Percentiles rank a stretch among this genome's conserved stretches.
Evolutionary conservation across 2,888 invertebrate species (phyloP).

Genomic region (Troides aeacus): DNA sequence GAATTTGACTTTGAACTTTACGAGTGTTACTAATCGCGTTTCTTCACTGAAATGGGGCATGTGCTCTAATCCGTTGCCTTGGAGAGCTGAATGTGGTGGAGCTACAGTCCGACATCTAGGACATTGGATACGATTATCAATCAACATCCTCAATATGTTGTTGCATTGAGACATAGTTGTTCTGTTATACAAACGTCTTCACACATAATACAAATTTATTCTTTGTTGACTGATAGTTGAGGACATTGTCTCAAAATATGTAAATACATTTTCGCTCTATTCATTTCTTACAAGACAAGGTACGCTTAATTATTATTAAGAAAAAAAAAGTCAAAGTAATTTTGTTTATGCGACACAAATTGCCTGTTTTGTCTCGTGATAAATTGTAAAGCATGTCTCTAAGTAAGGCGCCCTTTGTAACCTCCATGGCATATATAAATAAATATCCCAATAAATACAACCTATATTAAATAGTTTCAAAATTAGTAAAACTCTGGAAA

Average conservation of each 20-base stretch:
- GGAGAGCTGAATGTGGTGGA: conserved; percentile 27
- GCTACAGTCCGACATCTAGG: conserved; percentile 28
- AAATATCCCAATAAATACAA: no score
- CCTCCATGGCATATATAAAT: no score
- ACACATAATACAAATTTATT: neutral
- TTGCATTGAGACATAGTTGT: conserved; percentile 63
- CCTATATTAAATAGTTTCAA: no score
- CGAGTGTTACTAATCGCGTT: conserved; percentile 51
- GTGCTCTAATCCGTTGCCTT: conserved; percentile 32
- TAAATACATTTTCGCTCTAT: neutral
- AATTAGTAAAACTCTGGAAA: no score
- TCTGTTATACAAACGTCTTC: conserved; percentile 37
- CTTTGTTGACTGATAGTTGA: neutral
- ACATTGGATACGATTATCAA: conserved; percentile 39
- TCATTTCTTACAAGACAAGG: neutral
- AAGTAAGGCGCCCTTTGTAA: no score
- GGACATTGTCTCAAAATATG: neutral
- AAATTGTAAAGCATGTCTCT: no score
- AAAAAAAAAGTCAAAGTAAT: neutral
- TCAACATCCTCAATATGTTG: conserved; percentile 47
- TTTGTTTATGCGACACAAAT: no score
- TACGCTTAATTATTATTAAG: neutral
- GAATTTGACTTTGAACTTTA: conserved; percentile 52
- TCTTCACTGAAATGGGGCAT: conserved; percentile 43
- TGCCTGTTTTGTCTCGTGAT: no score